Base-by-base conservation (phyloP, 2,888 invertebrate species). In the Apotomis betuletana region DNA sequence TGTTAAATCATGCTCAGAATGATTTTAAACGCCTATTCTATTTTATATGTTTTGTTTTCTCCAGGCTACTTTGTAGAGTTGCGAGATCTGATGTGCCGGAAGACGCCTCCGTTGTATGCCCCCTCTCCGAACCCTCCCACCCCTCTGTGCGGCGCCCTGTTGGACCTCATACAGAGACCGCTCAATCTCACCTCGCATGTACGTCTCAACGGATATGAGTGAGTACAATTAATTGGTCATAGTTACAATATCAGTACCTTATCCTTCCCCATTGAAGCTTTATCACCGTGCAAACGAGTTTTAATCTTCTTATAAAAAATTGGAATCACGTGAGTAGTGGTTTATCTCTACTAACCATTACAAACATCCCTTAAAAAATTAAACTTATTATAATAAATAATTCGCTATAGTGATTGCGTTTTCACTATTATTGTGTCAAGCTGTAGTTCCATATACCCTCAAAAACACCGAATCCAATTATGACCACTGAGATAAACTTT, bases 91-190 rank as follows among this genome's bases (percentile, higher is more conserved):
- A 83, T 98, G 77, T 96, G 97, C 76, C 90, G 94, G 67, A 95
- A 94, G 81, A 94, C 96, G 80, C 97, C 96, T 38, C 95, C 95
- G 8, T 90, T 96, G 77, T 94, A 95, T 77, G 96, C 96, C 58
- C 94, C 94, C 41, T 95, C 95, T 0, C 83, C 95, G 0, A 92
- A 94, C 72, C 95, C 97, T 41, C 97, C 97, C 0, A 97, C 96
- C 44, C 96, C 96, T 1, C 91, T 97, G 36, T 94, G 96, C 6
- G 95, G 95, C 54, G 96, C 96, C 74, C 91, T 97, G 3, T 89
- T 97, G 70, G 95, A 96, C 79, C 94, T 98, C 81, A 95, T 98
- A 72, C 94, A 96, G 79, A 94, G 96, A 76, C 98, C 98, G 0
- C 91, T 98, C 69, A 90, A 94, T 49, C 90, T 96, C 74, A 92